Conservation (phyloP, 2,113 vertebrate genomes). For the Phainopepla nitens region DNA sequence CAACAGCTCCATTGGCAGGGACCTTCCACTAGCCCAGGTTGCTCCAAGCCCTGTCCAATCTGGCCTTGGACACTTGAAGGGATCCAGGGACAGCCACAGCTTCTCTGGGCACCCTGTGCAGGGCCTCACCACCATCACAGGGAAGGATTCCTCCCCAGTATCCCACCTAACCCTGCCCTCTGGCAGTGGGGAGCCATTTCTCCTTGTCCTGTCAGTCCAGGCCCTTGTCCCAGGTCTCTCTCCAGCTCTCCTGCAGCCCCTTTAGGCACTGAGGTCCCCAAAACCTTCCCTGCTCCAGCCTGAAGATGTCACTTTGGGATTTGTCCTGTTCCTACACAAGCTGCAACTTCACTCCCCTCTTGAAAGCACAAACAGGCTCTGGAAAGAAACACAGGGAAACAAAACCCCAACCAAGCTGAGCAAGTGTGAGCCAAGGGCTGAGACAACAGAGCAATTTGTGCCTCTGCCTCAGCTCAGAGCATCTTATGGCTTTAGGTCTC, state of each 20-base stretch:
- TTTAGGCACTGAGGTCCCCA: not conserved
- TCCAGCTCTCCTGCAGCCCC: not conserved
- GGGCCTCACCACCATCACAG: not conserved
- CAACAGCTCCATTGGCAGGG: not conserved
- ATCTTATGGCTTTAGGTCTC: slow-evolving; percentile 19
- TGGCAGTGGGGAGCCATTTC: not conserved
- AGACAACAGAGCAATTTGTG: not conserved
- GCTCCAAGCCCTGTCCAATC: fast-evolving
- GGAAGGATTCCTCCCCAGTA: not conserved
- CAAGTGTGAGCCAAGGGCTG: not conserved
- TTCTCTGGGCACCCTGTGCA: not conserved
- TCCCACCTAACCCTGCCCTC: not conserved
- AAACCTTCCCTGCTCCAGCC: not conserved
- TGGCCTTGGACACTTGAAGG: not conserved
- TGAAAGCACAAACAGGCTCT: not conserved
- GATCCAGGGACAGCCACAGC: not conserved
- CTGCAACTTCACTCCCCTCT: not conserved
- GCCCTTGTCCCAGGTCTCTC: not conserved
- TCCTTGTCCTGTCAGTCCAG: not conserved
- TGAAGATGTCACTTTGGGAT: fast-evolving
- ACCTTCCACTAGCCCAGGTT: fast-evolving
- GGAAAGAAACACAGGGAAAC: not conserved
- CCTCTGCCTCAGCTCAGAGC: not conserved
- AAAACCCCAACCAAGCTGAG: not conserved
- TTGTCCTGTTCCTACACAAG: not conserved